Evolutionary conservation across 2,888 invertebrate species (phyloP).

Genomic region (Ceratothoa steindachneri): DNA sequence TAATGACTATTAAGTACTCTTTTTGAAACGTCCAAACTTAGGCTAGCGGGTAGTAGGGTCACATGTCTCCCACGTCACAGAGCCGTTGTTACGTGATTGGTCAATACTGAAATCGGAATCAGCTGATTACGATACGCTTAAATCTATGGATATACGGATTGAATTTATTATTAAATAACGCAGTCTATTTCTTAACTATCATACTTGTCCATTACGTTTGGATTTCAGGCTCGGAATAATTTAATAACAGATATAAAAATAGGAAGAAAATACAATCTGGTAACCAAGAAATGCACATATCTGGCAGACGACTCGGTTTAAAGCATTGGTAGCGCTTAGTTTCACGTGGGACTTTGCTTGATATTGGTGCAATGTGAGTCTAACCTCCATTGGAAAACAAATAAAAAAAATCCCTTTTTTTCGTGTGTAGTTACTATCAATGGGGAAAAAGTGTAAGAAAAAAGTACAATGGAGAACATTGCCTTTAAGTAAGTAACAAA

Average conservation of each 20-base stretch:
- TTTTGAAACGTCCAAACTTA: background rate
- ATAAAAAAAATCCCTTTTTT: background rate
- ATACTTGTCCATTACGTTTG: too few relatives aligned
- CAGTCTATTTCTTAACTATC: too few relatives aligned
- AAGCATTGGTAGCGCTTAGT: background rate
- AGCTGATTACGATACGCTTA: background rate
- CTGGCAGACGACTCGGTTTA: background rate
- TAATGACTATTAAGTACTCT: too few relatives aligned
- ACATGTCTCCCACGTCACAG: background rate
- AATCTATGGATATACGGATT: background rate
- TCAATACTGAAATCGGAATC: background rate
- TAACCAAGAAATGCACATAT: background rate
- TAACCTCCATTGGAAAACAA: background rate
- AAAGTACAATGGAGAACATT: conserved; percentile 46
- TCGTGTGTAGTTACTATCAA: conserved; percentile 49
- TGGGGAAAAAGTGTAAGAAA: conserved; percentile 49
- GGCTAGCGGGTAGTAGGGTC: background rate
- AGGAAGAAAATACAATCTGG: background rate
- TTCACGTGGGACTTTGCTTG: conserved; percentile 4
- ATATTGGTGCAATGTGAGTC: background rate
- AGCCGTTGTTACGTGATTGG: background rate
- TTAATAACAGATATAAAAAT: background rate
- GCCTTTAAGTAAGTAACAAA: conserved; percentile 43
- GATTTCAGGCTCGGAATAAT: too few relatives aligned
- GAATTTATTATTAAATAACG: too few relatives aligned